phyloP scores from a whole-genome alignment of 2,888 invertebrate species.

The Orthosia gothica region DNA sequence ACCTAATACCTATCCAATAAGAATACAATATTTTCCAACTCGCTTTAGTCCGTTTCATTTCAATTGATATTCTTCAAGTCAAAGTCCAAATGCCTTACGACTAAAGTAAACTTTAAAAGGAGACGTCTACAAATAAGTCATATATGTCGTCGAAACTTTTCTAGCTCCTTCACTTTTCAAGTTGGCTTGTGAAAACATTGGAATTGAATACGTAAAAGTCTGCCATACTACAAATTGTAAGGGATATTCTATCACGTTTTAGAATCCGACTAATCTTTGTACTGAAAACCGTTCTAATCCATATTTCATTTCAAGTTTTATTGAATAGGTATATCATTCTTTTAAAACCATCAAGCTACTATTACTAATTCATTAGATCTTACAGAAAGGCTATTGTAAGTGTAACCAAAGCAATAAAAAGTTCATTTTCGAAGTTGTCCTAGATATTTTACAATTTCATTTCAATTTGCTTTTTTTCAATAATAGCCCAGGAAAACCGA shows the following conservation, averaged over 20 bases:
- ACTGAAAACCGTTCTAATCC: not conserved
- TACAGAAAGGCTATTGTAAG: too few species aligned
- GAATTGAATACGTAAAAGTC: conserved; percentile 19
- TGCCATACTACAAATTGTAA: not conserved
- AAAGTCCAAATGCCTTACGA: not conserved
- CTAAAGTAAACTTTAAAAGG: conserved; percentile 12
- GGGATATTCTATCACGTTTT: not conserved
- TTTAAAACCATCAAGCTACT: not conserved
- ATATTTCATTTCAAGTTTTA: not conserved
- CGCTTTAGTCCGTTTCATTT: not conserved
- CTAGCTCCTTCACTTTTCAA: conserved; percentile 13
- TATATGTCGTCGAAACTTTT: conserved; percentile 18
- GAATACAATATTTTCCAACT: not conserved
- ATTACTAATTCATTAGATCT: too few species aligned
- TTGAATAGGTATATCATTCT: not conserved
- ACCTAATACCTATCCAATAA: too few species aligned
- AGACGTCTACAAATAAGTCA: not conserved
- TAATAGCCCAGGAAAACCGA: not conserved
- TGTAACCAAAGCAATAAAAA: not conserved
- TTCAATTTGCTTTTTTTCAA: not conserved
- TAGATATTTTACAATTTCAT: not conserved
- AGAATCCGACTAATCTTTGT: not conserved
- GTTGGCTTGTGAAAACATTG: conserved; percentile 19
- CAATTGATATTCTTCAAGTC: conserved; percentile 4
- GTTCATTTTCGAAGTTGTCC: not conserved